These are phyloP conservation scores for Sprattus sprattus DNA, from an alignment of 2,113 vertebrate genomes.

Conservation along the genomic window DNA sequence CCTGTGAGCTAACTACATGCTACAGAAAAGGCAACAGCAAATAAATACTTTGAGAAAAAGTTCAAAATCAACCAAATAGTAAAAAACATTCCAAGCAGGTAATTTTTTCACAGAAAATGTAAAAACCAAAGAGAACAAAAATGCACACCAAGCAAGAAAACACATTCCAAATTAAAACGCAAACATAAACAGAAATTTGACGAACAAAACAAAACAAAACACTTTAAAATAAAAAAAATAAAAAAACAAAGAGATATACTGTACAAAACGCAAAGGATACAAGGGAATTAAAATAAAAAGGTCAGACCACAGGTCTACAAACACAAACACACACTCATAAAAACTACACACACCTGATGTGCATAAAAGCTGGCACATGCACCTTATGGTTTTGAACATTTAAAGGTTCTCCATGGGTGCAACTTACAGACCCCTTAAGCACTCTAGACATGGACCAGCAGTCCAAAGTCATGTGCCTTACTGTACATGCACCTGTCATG, in stretches of 20 bases:
- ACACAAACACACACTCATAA: not conserved
- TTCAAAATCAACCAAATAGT: not conserved
- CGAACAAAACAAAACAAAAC: constrained; percentile 33
- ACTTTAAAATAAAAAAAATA: constrained; percentile 16
- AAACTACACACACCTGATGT: not conserved
- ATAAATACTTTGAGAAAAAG: not conserved
- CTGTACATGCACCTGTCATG: not conserved
- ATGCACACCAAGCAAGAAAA: constrained; percentile 36
- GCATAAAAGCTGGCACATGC: not conserved
- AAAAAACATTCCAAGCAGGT: not conserved
- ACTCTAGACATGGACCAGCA: too few relatives aligned
- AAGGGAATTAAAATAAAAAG: not conserved
- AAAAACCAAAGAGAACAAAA: constrained; percentile 37
- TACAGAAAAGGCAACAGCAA: not conserved
- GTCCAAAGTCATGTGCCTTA: not conserved
- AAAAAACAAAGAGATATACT: constrained; percentile 5
- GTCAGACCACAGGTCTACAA: not conserved
- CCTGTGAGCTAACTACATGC: not conserved
- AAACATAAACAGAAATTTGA: not conserved
- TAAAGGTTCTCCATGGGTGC: too few relatives aligned
- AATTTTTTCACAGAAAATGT: constrained; percentile 28
- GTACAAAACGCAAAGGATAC: not conserved
- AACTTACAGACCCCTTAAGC: too few relatives aligned
- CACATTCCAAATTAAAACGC: constrained; percentile 5
- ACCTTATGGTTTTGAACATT: not conserved